These are phyloP conservation scores for Noctua fimbriata DNA, from an alignment of 2,888 invertebrate species.

Conservation along the genomic window DNA sequence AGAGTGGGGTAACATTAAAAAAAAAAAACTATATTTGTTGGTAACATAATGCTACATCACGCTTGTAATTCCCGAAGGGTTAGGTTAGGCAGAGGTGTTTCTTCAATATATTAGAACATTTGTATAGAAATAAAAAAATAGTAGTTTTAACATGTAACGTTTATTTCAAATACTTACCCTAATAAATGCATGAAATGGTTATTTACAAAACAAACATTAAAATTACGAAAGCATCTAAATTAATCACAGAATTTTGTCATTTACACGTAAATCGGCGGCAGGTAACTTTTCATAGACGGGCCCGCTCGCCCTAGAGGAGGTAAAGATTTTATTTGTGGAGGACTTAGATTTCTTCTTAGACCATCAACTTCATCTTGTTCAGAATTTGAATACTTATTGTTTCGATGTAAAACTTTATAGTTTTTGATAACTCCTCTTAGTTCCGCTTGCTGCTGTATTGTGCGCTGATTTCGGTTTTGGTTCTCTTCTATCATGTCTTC, in stretches of 20 bases:
- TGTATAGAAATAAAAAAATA: constrained; percentile 8
- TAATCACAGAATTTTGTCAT: constrained; percentile 78
- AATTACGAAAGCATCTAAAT: constrained; percentile 57
- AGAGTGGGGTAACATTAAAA: background rate
- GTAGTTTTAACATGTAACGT: constrained; percentile 17
- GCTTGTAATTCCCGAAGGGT: background rate
- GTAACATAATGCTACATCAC: background rate
- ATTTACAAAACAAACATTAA: constrained; percentile 77
- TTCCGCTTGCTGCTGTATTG: constrained; percentile 79
- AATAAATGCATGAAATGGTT: constrained; percentile 83
- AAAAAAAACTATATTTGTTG: too few species aligned
- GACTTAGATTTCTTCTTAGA: constrained; percentile 74
- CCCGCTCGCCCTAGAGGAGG: constrained; percentile 87
- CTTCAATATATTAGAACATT: background rate
- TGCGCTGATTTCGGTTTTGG: constrained; percentile 69
- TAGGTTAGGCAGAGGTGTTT: background rate
- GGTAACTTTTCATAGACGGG: constrained; percentile 84
- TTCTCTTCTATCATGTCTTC: constrained; percentile 60
- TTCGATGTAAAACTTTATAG: constrained; percentile 86
- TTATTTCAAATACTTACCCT: constrained; percentile 66
- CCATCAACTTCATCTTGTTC: constrained; percentile 72
- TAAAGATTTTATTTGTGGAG: constrained; percentile 78
- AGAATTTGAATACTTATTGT: constrained; percentile 74
- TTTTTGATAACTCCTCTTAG: constrained; percentile 84
- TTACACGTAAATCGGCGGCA: constrained; percentile 84